Percentiles rank a stretch among this genome's conserved stretches.
These are phyloP conservation scores for Macropis europaea DNA, from an alignment of 2,888 invertebrate species.

Conservation along the genomic window DNA sequence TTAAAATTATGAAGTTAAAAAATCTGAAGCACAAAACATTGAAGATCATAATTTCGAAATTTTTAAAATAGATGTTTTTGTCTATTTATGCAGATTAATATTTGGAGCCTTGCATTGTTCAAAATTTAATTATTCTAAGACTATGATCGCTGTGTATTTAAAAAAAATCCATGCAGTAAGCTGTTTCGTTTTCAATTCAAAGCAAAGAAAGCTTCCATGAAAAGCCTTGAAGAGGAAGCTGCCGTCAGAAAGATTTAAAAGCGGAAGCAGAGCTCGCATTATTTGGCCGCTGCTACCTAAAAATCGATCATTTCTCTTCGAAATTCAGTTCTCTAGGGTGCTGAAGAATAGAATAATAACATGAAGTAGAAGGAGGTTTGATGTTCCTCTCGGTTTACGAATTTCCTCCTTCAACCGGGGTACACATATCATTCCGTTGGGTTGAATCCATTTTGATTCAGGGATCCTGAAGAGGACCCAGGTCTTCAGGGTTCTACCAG, in stretches of 20 bases:
- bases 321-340: neutral
- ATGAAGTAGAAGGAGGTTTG: conserved; percentile 25
- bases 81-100: no score
- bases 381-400: conserved; percentile 23
- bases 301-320: conserved; percentile 1
- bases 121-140: no score
- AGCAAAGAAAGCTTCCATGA: conserved; percentile 2
- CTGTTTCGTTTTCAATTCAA: conserved; percentile 5
- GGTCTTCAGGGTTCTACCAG: conserved; percentile 3
- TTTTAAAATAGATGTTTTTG: no score
- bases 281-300: conserved; percentile 24
- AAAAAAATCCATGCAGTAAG: conserved; percentile 18
- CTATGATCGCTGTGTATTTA: neutral
- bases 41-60: no score
- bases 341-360: neutral
- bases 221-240: conserved; percentile 29
- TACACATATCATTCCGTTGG: neutral
- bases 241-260: conserved; percentile 11
- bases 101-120: no score
- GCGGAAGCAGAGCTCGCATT: conserved; percentile 54
- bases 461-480: conserved; percentile 4
- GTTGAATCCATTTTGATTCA: neutral
- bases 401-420: conserved; percentile 31
- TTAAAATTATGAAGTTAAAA: no score
- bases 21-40: no score